Base-by-base conservation (phyloP, 2,888 invertebrate species). In the Baccha elongata region DNA sequence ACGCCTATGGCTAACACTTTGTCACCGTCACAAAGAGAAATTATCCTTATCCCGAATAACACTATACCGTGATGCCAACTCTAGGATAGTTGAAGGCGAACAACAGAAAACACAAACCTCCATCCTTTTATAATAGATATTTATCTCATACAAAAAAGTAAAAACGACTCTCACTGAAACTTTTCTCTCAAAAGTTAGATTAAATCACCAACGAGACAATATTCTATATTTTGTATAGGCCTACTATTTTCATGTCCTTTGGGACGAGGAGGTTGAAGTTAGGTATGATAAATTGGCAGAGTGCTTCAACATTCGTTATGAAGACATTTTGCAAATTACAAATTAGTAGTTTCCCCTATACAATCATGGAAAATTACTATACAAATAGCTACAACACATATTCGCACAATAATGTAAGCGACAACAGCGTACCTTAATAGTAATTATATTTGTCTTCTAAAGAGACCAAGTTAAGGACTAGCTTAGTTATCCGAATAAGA, bases 271-370 rank as follows among this genome's bases (percentile, higher is more conserved):
- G 26, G 42, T 53, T 48, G 40, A 62, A 78, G 72, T 71, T 78
- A 72, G 68, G 72, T 73, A 72, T 83, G 83, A 83, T 78, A 78
- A 78, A 83, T 83, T 68, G 72, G 55, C 62, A 73, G 67, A 72
- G 72, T 35, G 64, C 68, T 48, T 32, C 50, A 46, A 62, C 78
- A 83, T 78, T 83, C 67, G 58, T 83, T 83, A 83, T 64, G 68
- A 73, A 73, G 83, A 83, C 78, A 68, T 78, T 83, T 78, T 73
- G 78, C 78, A 78, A 83, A 83, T 78, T 83, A 52, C 78, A 83
- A 78, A 83, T 83, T 73, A 78, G 83, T 78, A 78, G 78, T 72
- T 83, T 64, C 67, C 72, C 64, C 19, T 19, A n/a, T 69, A 68
- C 64, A 83, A 62, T 78, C 53, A 72, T n/a, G 62, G 40, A 53